A percentile compares a stretch with the other conserved stretches of the same genome.
Evolutionary conservation across 2,113 vertebrate species (phyloP).

Genomic region (Polyodon spathula): DNA sequence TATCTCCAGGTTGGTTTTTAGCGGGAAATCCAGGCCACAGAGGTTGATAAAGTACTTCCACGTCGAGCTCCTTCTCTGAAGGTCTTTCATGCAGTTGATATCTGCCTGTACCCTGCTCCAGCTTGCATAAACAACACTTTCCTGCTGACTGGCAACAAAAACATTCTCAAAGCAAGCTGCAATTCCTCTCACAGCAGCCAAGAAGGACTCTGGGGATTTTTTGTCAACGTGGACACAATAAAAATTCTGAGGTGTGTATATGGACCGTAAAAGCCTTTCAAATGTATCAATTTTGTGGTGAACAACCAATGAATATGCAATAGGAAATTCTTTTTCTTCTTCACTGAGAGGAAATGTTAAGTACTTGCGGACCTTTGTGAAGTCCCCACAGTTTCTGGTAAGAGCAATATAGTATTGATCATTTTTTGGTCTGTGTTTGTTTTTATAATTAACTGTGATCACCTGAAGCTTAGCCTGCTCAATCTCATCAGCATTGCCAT

Average conservation of each 20-base stretch:
- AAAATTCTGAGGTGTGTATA: constrained; percentile 66
- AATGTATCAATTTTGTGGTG: constrained; percentile 80
- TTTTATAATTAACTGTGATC: constrained; percentile 51
- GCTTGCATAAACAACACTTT: constrained; percentile 68
- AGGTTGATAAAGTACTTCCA: constrained; percentile 90
- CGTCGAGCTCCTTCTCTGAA: constrained; percentile 43
- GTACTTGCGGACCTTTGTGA: constrained; percentile 67
- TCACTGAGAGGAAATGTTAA: constrained; percentile 61
- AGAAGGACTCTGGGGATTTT: constrained; percentile 56
- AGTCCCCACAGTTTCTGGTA: constrained; percentile 59
- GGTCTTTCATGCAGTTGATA: constrained; percentile 85
- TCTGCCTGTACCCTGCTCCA: constrained; percentile 85
- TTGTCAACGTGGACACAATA: constrained; percentile 70
- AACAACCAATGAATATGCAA: constrained; percentile 81
- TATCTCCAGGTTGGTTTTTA: constrained; percentile 87
- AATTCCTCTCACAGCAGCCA: constrained; percentile 56
- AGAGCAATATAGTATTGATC: constrained; percentile 63
- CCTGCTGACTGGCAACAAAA: constrained; percentile 66
- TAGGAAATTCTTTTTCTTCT: constrained; percentile 74
- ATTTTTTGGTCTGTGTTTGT: constrained; percentile 36
- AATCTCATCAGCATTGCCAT: constrained; percentile 60
- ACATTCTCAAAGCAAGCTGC: constrained; percentile 74
- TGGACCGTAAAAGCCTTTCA: constrained; percentile 69
- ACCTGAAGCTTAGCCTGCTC: constrained; percentile 55
- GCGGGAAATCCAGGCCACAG: constrained; percentile 85